Conservation (phyloP, 2,888 invertebrate genomes). For the Xestobium rufovillosum region DNA sequence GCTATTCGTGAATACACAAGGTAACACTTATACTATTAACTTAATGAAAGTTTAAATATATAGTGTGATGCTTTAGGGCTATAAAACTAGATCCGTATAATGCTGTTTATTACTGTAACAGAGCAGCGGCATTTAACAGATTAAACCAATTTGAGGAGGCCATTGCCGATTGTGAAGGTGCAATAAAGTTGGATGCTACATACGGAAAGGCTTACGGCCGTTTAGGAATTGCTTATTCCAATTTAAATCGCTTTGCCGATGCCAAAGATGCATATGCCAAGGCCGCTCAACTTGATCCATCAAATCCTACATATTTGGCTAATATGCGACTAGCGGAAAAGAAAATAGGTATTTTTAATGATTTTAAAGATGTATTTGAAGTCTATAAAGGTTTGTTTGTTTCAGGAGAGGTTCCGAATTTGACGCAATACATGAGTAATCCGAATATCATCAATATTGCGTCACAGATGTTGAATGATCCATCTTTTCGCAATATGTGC, state of each 20-base stretch:
- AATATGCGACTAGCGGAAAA: slow-evolving; percentile 81
- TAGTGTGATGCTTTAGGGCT: slow-evolving; percentile 53
- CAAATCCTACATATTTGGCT: slow-evolving; percentile 81
- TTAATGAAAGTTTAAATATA: slow-evolving; percentile 19
- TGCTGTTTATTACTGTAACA: slow-evolving; percentile 93
- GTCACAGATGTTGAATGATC: slow-evolving; percentile 75
- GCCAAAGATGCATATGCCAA: slow-evolving; percentile 81
- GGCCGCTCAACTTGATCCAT: slow-evolving; percentile 85
- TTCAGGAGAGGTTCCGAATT: slow-evolving; percentile 40
- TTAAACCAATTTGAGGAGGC: slow-evolving; percentile 76
- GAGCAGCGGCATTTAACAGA: slow-evolving; percentile 93
- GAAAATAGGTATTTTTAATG: slow-evolving; percentile 24
- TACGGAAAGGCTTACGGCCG: slow-evolving; percentile 95
- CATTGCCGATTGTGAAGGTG: slow-evolving; percentile 84
- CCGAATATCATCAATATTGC: slow-evolving; percentile 80
- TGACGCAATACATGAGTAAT: slow-evolving; percentile 66
- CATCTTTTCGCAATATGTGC: slow-evolving; percentile 68
- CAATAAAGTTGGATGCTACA: slow-evolving; percentile 78
- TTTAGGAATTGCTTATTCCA: slow-evolving; percentile 81
- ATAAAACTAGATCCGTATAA: slow-evolving; percentile 81
- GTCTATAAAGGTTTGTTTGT: slow-evolving; percentile 7
- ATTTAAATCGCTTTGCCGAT: slow-evolving; percentile 72
- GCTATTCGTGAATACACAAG: slow-evolving; percentile 77
- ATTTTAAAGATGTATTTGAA: background rate
- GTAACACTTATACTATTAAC: slow-evolving; percentile 37